Base-by-base conservation (phyloP, 2,888 invertebrate species). In the Enoplolaimus lenunculus region DNA sequence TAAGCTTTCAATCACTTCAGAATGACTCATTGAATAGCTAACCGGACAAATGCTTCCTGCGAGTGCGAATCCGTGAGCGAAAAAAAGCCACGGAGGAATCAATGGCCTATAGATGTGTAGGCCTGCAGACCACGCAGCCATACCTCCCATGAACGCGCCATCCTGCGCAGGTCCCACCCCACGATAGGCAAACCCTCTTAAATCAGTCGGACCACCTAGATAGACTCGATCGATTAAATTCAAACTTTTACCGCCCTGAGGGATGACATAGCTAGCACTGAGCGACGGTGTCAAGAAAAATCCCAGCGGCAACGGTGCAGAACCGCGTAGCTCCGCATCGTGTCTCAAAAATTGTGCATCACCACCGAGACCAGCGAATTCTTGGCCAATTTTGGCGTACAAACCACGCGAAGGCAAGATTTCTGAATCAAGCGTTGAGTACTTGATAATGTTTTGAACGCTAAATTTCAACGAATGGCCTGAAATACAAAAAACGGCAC, bases 391-490 rank as follows among this genome's bases (percentile, higher is more conserved):
- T 21, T 74, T 71, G 1, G 72, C 74, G 33, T 57, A 28, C 21
- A 71, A 73, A 28, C 93, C 93, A 60, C 83, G 82, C 3, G 86
- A 86, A 1, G 93, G 93, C 81, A 93, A 90, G 71, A 92, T 87
- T 1, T 83, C 81, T 76, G 87, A 88, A 81, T 93, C 91, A 73
- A 93, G 86, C 72, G 86, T 86, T 81, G 93, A 93, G 71, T 88
- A 86, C 0, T 87, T 84, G 73, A 90, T 84, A 68, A 89, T 88
- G 81, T 94, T 90, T 72, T 89, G 87, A 57, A 93, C 75, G 1
- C 91, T 85, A 0, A 93, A 93, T 81, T 94, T 94, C 78, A 97
- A 84, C 72, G 88, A 88, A 59, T 92, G 90, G 0, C 97, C n/a
- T n/a, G n/a, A n/a, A n/a, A n/a, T n/a, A n/a, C n/a, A 94, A 71